phyloP scores from a whole-genome alignment of 2,113 vertebrate genomes.

The Cavia aperea region DNA sequence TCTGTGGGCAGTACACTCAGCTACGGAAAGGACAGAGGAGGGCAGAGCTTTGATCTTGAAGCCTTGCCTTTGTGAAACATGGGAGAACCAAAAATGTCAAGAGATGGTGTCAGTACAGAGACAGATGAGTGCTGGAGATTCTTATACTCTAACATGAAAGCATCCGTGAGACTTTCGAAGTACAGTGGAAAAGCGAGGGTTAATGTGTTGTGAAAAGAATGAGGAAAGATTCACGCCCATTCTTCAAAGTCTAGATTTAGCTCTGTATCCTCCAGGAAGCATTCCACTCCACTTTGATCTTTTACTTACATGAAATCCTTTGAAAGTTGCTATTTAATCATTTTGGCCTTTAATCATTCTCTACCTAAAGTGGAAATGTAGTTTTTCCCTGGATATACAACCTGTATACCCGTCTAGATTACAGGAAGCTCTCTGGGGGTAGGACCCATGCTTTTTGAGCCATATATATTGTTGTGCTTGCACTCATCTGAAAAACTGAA shows the following conservation, averaged over 20 bases:
- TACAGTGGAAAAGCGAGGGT: not conserved
- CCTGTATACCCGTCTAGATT: not conserved
- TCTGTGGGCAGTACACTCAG: not conserved
- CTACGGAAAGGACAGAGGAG: not conserved
- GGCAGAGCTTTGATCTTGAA: not conserved
- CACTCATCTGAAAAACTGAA: not conserved
- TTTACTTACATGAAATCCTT: constrained; percentile 27
- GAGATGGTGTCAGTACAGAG: not conserved
- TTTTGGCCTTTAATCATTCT: constrained; percentile 25
- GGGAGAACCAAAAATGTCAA: not conserved
- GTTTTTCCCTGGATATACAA: not conserved
- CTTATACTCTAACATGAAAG: not conserved
- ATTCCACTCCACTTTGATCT: not conserved
- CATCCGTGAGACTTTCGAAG: not conserved
- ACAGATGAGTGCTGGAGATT: not conserved
- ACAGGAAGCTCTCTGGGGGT: not conserved
- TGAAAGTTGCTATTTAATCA: constrained; percentile 39
- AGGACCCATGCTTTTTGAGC: not conserved
- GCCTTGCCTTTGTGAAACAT: not conserved
- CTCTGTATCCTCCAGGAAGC: not conserved
- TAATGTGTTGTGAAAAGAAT: not conserved
- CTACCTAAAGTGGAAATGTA: not conserved
- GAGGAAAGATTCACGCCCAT: not conserved
- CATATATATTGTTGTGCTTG: not conserved
- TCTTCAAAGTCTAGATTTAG: constrained; percentile 31